These are phyloP conservation scores for Torymus tubicola DNA, from an alignment of 2,888 invertebrate species.

Conservation along the genomic window DNA sequence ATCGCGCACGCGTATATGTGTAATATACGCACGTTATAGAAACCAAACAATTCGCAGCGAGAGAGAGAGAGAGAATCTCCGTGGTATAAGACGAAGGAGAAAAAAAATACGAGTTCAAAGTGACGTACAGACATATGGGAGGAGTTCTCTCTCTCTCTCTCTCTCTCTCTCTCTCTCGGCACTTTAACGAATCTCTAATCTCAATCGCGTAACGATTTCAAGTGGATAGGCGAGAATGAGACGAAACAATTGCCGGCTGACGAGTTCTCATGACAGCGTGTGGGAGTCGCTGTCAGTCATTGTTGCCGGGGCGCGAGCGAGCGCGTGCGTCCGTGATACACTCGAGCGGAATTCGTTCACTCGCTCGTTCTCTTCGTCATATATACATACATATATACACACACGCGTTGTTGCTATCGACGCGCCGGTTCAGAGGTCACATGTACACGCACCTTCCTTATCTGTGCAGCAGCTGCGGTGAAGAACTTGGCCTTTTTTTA, in stretches of 20 bases:
- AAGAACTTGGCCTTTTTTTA: too few relatives aligned
- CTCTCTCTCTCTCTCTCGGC: not conserved
- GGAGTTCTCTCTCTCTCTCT: not conserved
- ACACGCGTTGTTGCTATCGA: constrained; percentile 15
- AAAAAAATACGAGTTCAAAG: not conserved
- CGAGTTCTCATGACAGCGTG: constrained; percentile 71
- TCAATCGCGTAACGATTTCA: constrained; percentile 66
- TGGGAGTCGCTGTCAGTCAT: constrained; percentile 76
- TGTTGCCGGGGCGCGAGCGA: constrained; percentile 64
- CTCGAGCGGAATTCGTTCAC: constrained; percentile 5
- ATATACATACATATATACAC: too few relatives aligned
- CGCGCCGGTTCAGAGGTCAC: constrained; percentile 59
- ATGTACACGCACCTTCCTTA: constrained; percentile 59
- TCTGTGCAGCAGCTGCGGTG: constrained; percentile 25
- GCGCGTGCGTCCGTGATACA: not conserved
- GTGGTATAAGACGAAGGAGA: constrained; percentile 11
- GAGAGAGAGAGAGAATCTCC: not conserved
- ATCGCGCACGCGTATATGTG: not conserved
- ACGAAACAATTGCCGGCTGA: constrained; percentile 67
- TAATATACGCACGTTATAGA: not conserved
- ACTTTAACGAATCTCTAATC: constrained; percentile 57
- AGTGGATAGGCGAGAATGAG: constrained; percentile 65
- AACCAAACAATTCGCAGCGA: not conserved
- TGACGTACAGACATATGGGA: not conserved
- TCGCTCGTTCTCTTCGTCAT: not conserved